Percentiles rank a stretch among this genome's conserved stretches.
Conservation (phyloP, 2,113 vertebrate species). For the Montifringilla adamsi region DNA sequence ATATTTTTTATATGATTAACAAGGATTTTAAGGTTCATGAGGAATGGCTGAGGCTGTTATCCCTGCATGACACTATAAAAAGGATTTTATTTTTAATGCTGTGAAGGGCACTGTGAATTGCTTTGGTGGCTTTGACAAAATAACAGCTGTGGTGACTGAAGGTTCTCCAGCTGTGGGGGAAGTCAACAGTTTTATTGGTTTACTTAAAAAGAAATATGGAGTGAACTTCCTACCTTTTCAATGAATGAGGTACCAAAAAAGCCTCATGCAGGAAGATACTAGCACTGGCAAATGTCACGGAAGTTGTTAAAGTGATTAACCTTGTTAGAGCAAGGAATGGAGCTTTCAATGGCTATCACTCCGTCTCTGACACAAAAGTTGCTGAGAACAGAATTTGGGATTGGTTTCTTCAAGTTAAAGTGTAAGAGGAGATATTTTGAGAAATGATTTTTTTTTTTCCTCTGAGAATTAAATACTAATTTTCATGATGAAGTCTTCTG, state of each 20-base stretch:
- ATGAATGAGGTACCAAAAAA: conserved; percentile 38
- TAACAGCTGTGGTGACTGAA: conserved; percentile 62
- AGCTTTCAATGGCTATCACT: neutral
- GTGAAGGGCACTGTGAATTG: conserved; percentile 64
- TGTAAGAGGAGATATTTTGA: neutral
- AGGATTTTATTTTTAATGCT: conserved; percentile 69
- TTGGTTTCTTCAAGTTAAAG: neutral
- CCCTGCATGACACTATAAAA: conserved; percentile 37
- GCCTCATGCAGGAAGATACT: conserved; percentile 6
- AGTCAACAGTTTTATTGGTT: conserved; percentile 60
- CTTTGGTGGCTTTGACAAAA: conserved; percentile 66
- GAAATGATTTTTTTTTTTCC: neutral
- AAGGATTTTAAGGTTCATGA: conserved; percentile 70
- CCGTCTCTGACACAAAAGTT: conserved; percentile 24
- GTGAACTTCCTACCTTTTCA: conserved; percentile 54
- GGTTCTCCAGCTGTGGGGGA: conserved; percentile 30
- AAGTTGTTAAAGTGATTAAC: conserved; percentile 65
- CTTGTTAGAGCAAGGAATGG: conserved; percentile 30
- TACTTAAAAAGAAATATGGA: conserved; percentile 69
- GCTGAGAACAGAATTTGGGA: conserved; percentile 13
- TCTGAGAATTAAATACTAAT: conserved; percentile 12
- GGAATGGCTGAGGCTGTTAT: conserved; percentile 37
- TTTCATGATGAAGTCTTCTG: conserved; percentile 5
- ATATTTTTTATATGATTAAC: conserved; percentile 66
- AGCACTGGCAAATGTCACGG: conserved; percentile 42